Percentiles rank a stretch among this genome's conserved stretches.
Conservation (phyloP, 30 jellyfish, hydroid and myxozoan species). For the Nemopilema nomurai region DNA sequence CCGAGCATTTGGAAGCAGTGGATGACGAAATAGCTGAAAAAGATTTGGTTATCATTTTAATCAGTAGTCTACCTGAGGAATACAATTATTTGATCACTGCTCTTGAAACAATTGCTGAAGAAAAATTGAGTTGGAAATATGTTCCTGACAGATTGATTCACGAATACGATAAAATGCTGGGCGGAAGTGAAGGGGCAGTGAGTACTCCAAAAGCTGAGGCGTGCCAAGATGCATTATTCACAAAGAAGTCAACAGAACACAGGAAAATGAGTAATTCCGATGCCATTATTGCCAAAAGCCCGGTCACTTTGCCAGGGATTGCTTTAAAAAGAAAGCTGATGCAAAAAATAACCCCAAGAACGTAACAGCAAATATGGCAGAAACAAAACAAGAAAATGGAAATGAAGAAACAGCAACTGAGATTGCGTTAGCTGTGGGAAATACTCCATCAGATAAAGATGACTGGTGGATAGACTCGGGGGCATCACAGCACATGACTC, state of each 20-base stretch:
- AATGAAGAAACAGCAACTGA: neutral
- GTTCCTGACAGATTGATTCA: constrained; percentile 35
- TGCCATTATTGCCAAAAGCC: constrained; percentile 33
- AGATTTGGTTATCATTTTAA: constrained; percentile 27
- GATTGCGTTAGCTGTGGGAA: neutral
- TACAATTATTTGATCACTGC: constrained; percentile 55
- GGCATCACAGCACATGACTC: constrained; percentile 66
- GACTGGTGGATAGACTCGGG: constrained; percentile 68
- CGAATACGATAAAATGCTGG: too few relatives aligned
- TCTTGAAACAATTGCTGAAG: constrained; percentile 52
- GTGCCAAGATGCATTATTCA: too few relatives aligned
- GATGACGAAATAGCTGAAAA: constrained; percentile 47
- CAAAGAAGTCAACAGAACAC: constrained; percentile 15
- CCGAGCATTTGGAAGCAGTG: constrained; percentile 54
- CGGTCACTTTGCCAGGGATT: constrained; percentile 57
- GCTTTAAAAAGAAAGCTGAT: constrained; percentile 47
- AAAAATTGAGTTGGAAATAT: constrained; percentile 46
- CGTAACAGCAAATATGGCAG: too few relatives aligned
- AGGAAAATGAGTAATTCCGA: constrained; percentile 25
- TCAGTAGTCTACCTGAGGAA: constrained; percentile 67
- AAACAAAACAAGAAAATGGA: neutral
- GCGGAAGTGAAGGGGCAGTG: too few relatives aligned
- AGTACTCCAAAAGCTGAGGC: too few relatives aligned
- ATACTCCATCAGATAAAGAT: neutral
- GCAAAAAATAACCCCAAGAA: constrained; percentile 1